Base-by-base conservation (phyloP, 1,140 invertebrate genomes). In the Planococcus citri region DNA sequence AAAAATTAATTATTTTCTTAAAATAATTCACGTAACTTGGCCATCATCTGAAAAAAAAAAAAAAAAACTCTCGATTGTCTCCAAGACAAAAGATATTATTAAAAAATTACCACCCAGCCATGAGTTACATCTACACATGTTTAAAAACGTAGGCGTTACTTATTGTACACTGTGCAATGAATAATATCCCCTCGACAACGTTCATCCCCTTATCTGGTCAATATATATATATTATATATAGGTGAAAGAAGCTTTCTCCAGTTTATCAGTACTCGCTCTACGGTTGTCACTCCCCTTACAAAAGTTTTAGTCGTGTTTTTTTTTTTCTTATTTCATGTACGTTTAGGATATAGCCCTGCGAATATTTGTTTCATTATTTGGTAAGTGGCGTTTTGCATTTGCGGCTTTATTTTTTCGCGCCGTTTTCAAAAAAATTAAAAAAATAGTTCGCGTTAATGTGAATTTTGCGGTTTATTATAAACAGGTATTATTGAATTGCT, bases 181-280 rank as follows among this genome's bases (percentile, higher is more conserved):
- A 27, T 64, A 64, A 64, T 51, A 51, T 27, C 60, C 60, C 60
- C 25, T 64, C 60, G 60, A 2, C 60, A 64, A 25, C 25, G 21
- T 64, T 64, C 60, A 24, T 25, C 25, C 60, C 60, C 60, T 27
- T 64, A 22, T 64, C 60, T 27, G 60, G 25, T 58, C 29, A 33
- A 58, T 22, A 20, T 64, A 64, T 64, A 64, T 64, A 60, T 60
- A 60, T 60, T 60, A 60, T 64, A 64, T 64, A 64, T 25, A 64
- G 60, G 9, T 64, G 60, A 64, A 64, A 64, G 22, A 4, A 64
- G 9, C 60, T 64, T 64, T 64, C 25, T 64, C 60, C 3, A 64
- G 60, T 64, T 64, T 64, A 64, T 64, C 60, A 64, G 60, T 64
- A 10, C 60, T 24, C 60, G 60, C 24, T 24, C 60, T 24, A 64